Base-by-base conservation (phyloP, 1,140 invertebrate species). In the Ladona fulva region DNA sequence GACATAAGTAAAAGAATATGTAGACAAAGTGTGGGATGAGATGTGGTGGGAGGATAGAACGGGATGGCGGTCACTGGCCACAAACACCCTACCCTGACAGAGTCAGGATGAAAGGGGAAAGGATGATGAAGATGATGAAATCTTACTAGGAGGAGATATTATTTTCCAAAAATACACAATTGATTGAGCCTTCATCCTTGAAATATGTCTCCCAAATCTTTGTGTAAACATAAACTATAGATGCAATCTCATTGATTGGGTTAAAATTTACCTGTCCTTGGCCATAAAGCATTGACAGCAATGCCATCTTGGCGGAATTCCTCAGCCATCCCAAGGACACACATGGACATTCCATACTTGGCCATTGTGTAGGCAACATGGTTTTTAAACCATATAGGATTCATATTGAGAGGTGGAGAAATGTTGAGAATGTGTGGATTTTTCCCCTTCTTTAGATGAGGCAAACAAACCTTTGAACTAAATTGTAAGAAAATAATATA, bases 311-410 rank as follows among this genome's bases (percentile, higher is more conserved):
- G 85, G 81, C 89, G 91, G 80, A 98, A 94, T 87, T 99, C 98
- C 80, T 94, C 94, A 66, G 95, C 88, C 96, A 99, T 98, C 59
- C 98, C 97, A 16, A 99, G 86, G 0, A 95, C 96, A 86, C 97
- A 99, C 95, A 99, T 96, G 0, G 96, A 98, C 98, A 99, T 99
- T 24, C 97, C 97, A 84, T 97, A 99, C 83, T 99, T 99, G 0
- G 97, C 94, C 91, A 99, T 98, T 0, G 97, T 99, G 84, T 99
- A 99, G 0, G 96, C 97, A 76, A 98, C 92, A 87, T 99, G 94
- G 81, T 93, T 89, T 77, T 90, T 89, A 84, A 99, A 99, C 97
- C 98, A 99, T 80, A 90, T 86, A 0, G 94, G 89, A 79, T 92
- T 90, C 91, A 99, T 90, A 83, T 93, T 96, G 12, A 99, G 85